These are phyloP conservation scores for Adelphocoris suturalis DNA, from an alignment of 2,888 invertebrate species.

Conservation along the genomic window DNA sequence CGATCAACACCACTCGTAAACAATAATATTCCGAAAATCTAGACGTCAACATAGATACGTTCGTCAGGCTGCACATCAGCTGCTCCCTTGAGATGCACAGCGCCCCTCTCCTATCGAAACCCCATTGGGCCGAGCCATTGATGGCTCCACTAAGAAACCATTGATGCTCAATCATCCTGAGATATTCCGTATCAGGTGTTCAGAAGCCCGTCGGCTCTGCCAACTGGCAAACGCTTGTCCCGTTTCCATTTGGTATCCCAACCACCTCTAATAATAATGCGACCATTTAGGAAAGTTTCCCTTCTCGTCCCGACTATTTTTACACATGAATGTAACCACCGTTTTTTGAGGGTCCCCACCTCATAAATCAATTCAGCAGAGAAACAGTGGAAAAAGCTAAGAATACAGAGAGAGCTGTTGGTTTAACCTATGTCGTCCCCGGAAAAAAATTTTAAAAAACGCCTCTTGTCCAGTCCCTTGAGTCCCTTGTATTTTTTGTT, in stretches of 20 bases:
- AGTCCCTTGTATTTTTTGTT: neutral
- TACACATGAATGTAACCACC: constrained; percentile 58
- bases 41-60: too few species aligned
- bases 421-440: neutral
- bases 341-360: constrained; percentile 36
- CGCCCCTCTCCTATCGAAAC: too few species aligned
- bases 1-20: too few species aligned
- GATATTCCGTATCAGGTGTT: constrained; percentile 57
- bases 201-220: neutral
- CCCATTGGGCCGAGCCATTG: neutral
- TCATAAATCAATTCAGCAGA: constrained; percentile 42
- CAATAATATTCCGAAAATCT: too few species aligned
- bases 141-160: constrained; percentile 28
- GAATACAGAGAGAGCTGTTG: constrained; percentile 14
- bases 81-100: too few species aligned
- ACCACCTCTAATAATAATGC: constrained; percentile 59
- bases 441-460: neutral
- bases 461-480: neutral
- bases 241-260: constrained; percentile 38
- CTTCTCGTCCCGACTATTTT: constrained; percentile 34
- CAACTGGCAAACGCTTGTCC: constrained; percentile 45
- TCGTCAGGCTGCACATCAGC: too few species aligned
- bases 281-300: constrained; percentile 40
- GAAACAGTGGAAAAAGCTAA: constrained; percentile 24
- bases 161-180: constrained; percentile 52